Percentiles rank a stretch among this genome's conserved stretches.
phyloP scores from a whole-genome alignment of 2,888 invertebrate species.

The Melitaea athalia region DNA sequence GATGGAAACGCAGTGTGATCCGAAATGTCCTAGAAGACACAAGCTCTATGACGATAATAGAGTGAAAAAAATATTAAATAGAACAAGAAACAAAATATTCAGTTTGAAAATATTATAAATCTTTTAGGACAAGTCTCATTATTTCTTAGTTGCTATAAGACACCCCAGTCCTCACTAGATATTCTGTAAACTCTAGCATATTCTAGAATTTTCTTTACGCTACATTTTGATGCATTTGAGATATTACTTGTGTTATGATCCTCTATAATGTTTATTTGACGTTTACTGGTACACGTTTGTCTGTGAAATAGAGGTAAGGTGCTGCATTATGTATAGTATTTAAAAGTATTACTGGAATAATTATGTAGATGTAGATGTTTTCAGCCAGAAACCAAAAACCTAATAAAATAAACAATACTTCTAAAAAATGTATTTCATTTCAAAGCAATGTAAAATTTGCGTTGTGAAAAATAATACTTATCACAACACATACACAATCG shows the following conservation, averaged over 20 bases:
- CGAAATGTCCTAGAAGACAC: background rate
- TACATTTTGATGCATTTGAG: background rate
- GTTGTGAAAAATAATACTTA: too few relatives aligned
- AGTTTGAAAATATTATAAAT: background rate
- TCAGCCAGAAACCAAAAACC: background rate
- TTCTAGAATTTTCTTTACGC: constrained; percentile 8
- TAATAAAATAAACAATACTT: too few relatives aligned
- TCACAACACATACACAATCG: too few relatives aligned
- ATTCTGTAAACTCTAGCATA: constrained; percentile 1
- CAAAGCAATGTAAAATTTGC: too few relatives aligned
- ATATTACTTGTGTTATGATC: constrained; percentile 1
- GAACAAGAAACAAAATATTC: background rate
- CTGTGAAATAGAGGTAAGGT: background rate
- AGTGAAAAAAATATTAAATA: background rate
- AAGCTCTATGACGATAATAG: background rate
- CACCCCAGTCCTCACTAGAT: constrained; percentile 2
- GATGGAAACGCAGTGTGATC: background rate
- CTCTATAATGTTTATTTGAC: background rate
- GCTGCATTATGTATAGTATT: background rate
- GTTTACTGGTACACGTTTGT: background rate
- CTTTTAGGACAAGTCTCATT: background rate
- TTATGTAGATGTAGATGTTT: background rate
- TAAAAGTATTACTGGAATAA: background rate
- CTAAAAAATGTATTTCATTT: too few relatives aligned
- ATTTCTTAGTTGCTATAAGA: too few relatives aligned